phyloP scores from a whole-genome alignment of 2,888 invertebrate genomes.

The Eilema sororculum region DNA sequence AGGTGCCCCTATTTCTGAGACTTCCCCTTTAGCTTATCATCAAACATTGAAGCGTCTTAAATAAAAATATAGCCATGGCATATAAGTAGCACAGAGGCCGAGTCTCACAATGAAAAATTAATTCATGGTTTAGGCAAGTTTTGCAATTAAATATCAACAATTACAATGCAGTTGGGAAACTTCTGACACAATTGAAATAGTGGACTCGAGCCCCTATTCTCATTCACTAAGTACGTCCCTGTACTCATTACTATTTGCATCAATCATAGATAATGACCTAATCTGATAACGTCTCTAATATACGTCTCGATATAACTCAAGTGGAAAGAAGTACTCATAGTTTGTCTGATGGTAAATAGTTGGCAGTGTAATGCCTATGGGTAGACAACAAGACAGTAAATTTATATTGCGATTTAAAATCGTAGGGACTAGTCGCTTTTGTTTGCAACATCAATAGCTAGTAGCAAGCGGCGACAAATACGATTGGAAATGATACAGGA shows the following conservation, averaged over 20 bases:
- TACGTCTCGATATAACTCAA: not conserved
- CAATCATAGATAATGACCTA: slow-evolving; percentile 3
- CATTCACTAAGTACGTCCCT: not conserved
- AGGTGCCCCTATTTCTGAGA: too few relatives aligned
- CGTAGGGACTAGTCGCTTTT: too few relatives aligned
- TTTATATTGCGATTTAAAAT: too few relatives aligned
- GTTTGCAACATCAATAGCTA: too few relatives aligned
- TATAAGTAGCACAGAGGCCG: too few relatives aligned
- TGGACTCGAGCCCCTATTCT: slow-evolving; percentile 1
- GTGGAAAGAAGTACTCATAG: not conserved
- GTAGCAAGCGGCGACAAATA: too few relatives aligned
- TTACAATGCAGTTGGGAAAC: slow-evolving; percentile 3
- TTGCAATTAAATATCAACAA: not conserved
- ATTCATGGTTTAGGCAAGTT: not conserved
- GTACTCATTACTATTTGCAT: slow-evolving; percentile 2
- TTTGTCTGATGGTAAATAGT: not conserved
- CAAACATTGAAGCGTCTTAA: too few relatives aligned
- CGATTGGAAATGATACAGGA: too few relatives aligned
- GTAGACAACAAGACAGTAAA: too few relatives aligned
- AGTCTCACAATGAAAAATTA: not conserved
- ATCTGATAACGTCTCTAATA: not conserved
- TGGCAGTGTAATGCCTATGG: not conserved
- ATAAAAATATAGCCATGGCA: too few relatives aligned
- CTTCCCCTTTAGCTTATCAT: too few relatives aligned
- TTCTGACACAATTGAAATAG: slow-evolving; percentile 1